These are phyloP conservation scores for Potamilus streckersoni DNA, from an alignment of 1,140 invertebrate species.

Conservation along the genomic window DNA sequence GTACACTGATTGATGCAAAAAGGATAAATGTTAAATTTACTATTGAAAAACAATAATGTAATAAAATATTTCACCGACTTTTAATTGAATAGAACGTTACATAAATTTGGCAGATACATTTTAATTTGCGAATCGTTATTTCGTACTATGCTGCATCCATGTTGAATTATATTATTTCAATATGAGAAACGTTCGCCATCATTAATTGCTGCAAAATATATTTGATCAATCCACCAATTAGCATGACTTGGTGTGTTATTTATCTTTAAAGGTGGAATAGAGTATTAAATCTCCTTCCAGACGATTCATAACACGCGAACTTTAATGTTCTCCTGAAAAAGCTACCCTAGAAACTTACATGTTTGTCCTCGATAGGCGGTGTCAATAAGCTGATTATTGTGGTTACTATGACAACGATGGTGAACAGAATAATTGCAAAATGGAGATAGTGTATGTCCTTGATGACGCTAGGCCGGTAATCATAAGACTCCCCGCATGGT, in stretches of 20 bases:
- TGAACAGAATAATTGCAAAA: slow-evolving; percentile 67
- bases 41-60: too few species aligned
- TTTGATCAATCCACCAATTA: too few species aligned
- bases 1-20: neutral
- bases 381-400: slow-evolving; percentile 64
- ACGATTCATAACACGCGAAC: neutral
- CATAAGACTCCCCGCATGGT: slow-evolving; percentile 55
- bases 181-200: neutral
- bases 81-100: too few species aligned
- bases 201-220: neutral
- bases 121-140: too few species aligned
- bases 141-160: too few species aligned
- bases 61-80: too few species aligned
- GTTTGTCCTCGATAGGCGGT: slow-evolving; percentile 56
- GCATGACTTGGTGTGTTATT: neutral
- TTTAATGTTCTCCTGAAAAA: neutral
- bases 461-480: slow-evolving; percentile 59
- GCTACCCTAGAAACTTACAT: slow-evolving; percentile 52
- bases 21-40: too few species aligned
- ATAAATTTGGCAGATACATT: too few species aligned
- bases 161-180: too few species aligned
- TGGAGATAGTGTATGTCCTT: slow-evolving; percentile 67
- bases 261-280: neutral
- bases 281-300: neutral
- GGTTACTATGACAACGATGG: slow-evolving; percentile 52